phyloP scores from a whole-genome alignment of 2,797 vertebrate genomes.

The Coendou prehensilis region DNA sequence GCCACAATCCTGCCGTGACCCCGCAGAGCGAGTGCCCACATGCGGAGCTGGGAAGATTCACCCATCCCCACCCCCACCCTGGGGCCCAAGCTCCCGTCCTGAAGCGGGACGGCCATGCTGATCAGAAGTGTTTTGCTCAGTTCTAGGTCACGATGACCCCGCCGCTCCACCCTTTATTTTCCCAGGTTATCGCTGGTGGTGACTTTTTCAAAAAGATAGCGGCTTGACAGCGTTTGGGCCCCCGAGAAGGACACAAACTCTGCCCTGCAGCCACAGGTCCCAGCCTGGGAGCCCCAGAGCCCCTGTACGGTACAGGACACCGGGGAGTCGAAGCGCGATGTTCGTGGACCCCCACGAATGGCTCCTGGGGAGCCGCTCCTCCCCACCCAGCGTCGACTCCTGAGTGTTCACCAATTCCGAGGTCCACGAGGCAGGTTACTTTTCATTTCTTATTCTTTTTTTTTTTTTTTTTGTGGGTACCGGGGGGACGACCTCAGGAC shows the following conservation, averaged over 20 bases:
- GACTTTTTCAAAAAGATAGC: conserved; percentile 59
- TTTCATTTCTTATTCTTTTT: neutral
- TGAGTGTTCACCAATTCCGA: neutral
- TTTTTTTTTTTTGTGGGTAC: too few species aligned
- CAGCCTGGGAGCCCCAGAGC: neutral
- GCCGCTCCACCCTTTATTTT: conserved; percentile 66
- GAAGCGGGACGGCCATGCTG: conserved; percentile 66
- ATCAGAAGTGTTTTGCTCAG: conserved; percentile 81
- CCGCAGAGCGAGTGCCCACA: accelerated
- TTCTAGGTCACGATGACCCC: conserved; percentile 87
- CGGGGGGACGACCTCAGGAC: too few species aligned
- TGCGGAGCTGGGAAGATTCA: accelerated
- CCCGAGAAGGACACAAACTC: neutral
- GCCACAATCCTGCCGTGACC: neutral
- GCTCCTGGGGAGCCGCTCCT: neutral
- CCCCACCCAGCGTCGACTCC: neutral
- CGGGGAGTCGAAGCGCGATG: neutral
- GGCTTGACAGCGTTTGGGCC: neutral
- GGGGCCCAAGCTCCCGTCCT: neutral
- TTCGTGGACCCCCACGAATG: neutral
- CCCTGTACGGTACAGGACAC: neutral
- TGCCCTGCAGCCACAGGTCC: neutral
- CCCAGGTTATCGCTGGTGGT: conserved; percentile 10
- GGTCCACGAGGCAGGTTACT: neutral
- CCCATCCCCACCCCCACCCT: neutral